Evolutionary conservation across 2,797 vertebrate genomes (phyloP), one percentile per base, ranked within the genome.

Genomic region (Oreonectes daqikongensis): DNA sequence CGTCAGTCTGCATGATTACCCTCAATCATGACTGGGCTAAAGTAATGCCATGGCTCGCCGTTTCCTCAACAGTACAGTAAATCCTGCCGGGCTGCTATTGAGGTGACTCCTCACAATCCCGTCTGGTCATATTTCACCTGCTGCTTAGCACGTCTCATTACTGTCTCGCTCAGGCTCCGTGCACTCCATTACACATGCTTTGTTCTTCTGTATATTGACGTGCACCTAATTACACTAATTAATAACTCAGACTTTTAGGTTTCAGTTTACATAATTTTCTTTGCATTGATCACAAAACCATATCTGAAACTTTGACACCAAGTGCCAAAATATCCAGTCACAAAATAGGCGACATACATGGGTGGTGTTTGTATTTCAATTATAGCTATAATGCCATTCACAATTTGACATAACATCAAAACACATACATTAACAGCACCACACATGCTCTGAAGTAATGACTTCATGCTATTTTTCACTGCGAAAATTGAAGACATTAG

Each of bases 1-100:
- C 78, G 69, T 79, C 80, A 70, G 69, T 74, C 70, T 80, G 63
- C 69, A 77, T 81, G 80, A 82, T 83, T 83, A 83, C 69, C 53
- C 72, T 78, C 64, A 77, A 82, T 80, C 75, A 80, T 42, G 42
- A 59, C 44, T 26, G 44, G 67, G 66, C 53, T 52, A 65, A 68
- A 78, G 28, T 20, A 64, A 78, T 71, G 61, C 28, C 26, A 35
- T 20, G 5, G 61, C 42, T 53, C 64, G 3, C 42, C 7, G 55
- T 60, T 76, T 75, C 30, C 72, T 60, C 14, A 28, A 65, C 42
- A 64, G 57, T 67, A 66, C 52, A 67, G 52, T 66, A 71, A 81
- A 79, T 24, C 69, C 38, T 30, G 57, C 20, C n/a, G 22, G 52
- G 40, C 46, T 64, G 67, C 48, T 48, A 14, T 8, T 30, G 65